Percentiles rank a stretch among this genome's conserved stretches.
Evolutionary conservation across 2,113 vertebrate genomes (phyloP).

Genomic region (Vireo altiloquus): DNA sequence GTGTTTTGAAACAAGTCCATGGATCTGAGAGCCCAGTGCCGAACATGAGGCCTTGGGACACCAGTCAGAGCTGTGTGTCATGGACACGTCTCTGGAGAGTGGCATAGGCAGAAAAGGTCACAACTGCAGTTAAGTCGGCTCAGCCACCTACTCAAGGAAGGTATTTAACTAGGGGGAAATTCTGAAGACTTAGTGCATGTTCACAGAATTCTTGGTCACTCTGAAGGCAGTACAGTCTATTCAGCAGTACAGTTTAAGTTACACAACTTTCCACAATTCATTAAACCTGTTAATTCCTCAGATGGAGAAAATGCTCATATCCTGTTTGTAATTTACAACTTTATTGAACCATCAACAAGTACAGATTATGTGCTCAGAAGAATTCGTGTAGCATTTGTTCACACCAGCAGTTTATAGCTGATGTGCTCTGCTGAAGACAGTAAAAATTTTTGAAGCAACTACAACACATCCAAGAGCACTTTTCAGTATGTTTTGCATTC

Average conservation of each 20-base stretch:
- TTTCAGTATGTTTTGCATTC: neutral
- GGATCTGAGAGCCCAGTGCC: neutral
- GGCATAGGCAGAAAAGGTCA: neutral
- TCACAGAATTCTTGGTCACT: neutral
- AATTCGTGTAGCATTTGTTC: neutral
- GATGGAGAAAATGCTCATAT: neutral
- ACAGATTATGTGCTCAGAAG: neutral
- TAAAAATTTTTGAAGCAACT: neutral
- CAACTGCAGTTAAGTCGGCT: accelerated
- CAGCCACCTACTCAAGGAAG: neutral
- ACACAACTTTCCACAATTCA: neutral
- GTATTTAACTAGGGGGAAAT: neutral
- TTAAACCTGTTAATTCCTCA: neutral
- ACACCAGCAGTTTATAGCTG: neutral
- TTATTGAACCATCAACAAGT: neutral
- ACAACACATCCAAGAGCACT: neutral
- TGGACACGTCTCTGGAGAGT: accelerated
- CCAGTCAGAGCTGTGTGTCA: neutral
- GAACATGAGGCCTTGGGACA: neutral
- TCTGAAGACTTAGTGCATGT: neutral
- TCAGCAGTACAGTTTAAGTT: neutral
- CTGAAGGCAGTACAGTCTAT: neutral
- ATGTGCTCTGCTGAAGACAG: neutral
- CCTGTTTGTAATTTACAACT: neutral
- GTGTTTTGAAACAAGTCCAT: neutral